Base-by-base conservation (phyloP, 2,888 invertebrate species). In the Drosophila longiperda region DNA sequence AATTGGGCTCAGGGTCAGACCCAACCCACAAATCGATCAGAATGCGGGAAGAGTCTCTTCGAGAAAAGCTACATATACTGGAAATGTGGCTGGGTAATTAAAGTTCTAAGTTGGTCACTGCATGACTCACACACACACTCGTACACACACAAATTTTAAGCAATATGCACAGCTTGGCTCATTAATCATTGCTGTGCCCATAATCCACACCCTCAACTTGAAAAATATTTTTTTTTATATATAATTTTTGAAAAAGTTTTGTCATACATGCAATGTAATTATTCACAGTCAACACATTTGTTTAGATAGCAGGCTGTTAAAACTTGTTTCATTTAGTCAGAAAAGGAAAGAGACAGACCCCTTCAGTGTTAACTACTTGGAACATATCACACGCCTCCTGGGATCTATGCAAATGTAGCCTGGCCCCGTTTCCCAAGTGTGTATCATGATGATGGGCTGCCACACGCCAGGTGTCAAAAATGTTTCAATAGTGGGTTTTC, bases 401-500 rank as follows among this genome's bases (percentile, higher is more conserved):
- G 40, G 65, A 54, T 49, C 48, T 68, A 80, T 75, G 74, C 73
- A 80, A 78, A 76, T 83, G 66, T 58, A 42, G 32, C 42, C 23
- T 3, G 15, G 57, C 54, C 50, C 61, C 11, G 17, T 50, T 50
- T 79, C 87, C 82, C 87, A 34, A 70, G 83, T 59, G 87, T 57
- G 71, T 66, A 54, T 59, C 64, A 53, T 49, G n/a, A 53, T 49
- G n/a, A 50, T 66, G 72, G 60, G 63, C 55, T 12, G 38, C 65
- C 82, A 75, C 81, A 75, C 75, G 79, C 83, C 89, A 87, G 87
- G 89, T 87, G 87, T 87, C 84, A 81, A 75, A 80, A 80, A 78
- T 80, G 70, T 64, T 82, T 67, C 50, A 66, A 71, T 78, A 65
- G 57, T 76, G 15, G 38, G 15, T 33, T 40, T 69, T 55, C n/a